Percentiles rank a stretch among this genome's conserved stretches.
These are phyloP conservation scores for Cervus canadensis DNA, from an alignment of 2,113 vertebrate genomes.

Conservation along the genomic window DNA sequence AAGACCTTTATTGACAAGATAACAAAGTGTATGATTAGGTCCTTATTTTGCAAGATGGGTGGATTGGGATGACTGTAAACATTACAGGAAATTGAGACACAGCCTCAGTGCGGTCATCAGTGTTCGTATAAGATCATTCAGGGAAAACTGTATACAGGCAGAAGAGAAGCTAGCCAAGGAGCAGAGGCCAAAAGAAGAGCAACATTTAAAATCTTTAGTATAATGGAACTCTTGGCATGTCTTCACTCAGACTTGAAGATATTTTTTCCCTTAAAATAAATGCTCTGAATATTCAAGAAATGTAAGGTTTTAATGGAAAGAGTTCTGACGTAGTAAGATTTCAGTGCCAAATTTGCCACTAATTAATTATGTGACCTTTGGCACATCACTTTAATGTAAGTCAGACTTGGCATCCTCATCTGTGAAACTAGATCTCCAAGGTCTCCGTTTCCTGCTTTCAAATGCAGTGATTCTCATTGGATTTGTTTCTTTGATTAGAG, in stretches of 20 bases:
- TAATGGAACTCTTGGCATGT: conserved; percentile 66
- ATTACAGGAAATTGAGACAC: not conserved
- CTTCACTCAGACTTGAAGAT: conserved; percentile 9
- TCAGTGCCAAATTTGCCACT: conserved; percentile 30
- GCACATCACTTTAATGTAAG: conserved; percentile 40
- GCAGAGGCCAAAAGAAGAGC: conserved; percentile 10
- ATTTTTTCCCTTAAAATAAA: conserved; percentile 49
- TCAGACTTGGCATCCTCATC: not conserved
- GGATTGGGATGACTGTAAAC: not conserved
- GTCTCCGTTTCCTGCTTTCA: not conserved
- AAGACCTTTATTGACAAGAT: not conserved
- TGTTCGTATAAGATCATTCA: not conserved
- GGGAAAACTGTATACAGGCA: not conserved
- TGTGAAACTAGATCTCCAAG: not conserved
- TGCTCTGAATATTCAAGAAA: conserved; percentile 51
- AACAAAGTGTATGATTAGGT: not conserved
- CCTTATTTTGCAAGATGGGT: not conserved
- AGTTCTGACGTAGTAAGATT: conserved; percentile 24
- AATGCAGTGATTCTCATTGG: not conserved
- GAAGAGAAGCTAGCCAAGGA: not conserved
- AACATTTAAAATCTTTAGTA: conserved; percentile 41
- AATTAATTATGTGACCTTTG: conserved; percentile 50
- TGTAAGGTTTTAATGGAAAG: conserved; percentile 52
- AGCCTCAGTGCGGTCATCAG: not conserved
- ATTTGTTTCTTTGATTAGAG: not conserved